These are phyloP conservation scores for Paragorgia papillata DNA, from an alignment of 92 coral and sea anemone genomes.

Conservation along the genomic window DNA sequence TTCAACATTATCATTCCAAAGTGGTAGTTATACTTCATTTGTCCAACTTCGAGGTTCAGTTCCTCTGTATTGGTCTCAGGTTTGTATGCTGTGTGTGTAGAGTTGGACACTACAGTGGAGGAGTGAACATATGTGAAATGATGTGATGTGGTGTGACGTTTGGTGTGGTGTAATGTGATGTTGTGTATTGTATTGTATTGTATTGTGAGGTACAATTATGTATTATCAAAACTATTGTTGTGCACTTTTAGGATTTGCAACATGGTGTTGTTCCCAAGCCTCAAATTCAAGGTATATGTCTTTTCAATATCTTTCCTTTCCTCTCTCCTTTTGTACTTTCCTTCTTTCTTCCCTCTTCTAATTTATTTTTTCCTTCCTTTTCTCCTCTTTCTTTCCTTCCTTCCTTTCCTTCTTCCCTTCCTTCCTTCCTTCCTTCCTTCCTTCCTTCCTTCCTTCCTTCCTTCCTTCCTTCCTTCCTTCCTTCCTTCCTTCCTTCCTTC, in stretches of 20 bases:
- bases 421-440: constrained; percentile 9
- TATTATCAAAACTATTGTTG: not conserved
- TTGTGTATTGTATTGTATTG: too few species aligned
- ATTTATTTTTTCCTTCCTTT: not conserved
- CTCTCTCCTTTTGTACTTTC: not conserved
- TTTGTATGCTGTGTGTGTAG: constrained; percentile 9
- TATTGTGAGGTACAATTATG: too few species aligned
- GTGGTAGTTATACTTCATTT: constrained; percentile 86
- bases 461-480: not conserved
- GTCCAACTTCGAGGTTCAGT: constrained; percentile 96
- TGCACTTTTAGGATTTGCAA: constrained; percentile 71
- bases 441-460: not conserved
- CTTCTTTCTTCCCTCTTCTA: not conserved
- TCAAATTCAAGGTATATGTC: constrained; percentile 75
- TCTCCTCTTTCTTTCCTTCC: not conserved
- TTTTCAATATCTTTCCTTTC: not conserved
- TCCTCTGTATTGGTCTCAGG: constrained; percentile 98
- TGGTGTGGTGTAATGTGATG: too few species aligned
- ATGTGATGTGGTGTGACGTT: too few species aligned
- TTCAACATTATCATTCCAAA: constrained; percentile 79
- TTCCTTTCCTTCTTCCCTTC: not conserved
- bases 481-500: not conserved
- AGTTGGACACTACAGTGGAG: not conserved
- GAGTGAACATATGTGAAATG: too few species aligned
- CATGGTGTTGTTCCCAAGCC: constrained; percentile 97